These are phyloP conservation scores for Spea multiplicata DNA, from an alignment of 2,113 vertebrate species.

Conservation along the genomic window DNA sequence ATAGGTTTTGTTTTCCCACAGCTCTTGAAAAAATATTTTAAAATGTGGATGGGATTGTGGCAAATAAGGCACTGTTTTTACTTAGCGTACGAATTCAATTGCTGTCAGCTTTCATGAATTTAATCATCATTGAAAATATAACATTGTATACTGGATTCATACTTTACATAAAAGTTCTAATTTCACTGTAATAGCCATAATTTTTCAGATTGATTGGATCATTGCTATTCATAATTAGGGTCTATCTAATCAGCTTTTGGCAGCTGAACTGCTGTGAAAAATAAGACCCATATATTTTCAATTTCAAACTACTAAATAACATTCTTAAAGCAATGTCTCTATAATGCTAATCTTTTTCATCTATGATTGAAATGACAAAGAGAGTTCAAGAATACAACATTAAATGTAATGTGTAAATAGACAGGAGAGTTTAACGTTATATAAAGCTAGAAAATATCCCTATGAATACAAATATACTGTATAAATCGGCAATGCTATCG, in stretches of 20 bases:
- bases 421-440: not conserved
- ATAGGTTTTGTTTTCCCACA: no score
- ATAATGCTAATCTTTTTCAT: constrained; percentile 18
- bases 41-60: not conserved
- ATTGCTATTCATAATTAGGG: constrained; percentile 38
- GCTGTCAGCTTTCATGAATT: constrained; percentile 23
- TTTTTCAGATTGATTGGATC: constrained; percentile 40
- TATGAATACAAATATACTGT: constrained; percentile 11
- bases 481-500: not conserved
- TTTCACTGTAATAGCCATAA: constrained; percentile 42
- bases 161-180: constrained; percentile 43
- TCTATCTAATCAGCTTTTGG: constrained; percentile 27
- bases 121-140: constrained; percentile 29
- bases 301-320: constrained; percentile 22
- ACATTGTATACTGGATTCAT: constrained; percentile 16
- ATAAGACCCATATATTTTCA: constrained; percentile 19
- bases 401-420: constrained; percentile 1
- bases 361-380: constrained; percentile 19
- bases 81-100: constrained; percentile 34
- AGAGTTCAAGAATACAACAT: not conserved
- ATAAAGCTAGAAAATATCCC: not conserved
- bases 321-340: constrained; percentile 9
- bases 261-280: constrained; percentile 27
- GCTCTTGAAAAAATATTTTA: not conserved
- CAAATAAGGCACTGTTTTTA: not conserved